phyloP scores from a whole-genome alignment of 2,797 vertebrate genomes.

The Meriones psammophilus region DNA sequence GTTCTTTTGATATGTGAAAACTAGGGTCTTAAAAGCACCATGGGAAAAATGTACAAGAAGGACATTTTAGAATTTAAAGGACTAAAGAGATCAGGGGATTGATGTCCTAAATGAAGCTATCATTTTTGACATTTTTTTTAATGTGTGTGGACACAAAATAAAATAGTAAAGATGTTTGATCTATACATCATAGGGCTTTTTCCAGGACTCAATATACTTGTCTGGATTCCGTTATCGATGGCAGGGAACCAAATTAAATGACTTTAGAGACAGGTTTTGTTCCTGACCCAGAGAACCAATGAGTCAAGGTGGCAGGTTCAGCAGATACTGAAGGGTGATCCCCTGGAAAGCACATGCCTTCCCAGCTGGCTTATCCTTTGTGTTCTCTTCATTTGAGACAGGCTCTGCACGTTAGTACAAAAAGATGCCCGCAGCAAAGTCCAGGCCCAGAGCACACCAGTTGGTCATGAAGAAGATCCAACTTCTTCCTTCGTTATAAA shows the following conservation, averaged over 20 bases:
- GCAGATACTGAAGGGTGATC: neutral
- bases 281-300: neutral
- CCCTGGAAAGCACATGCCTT: neutral
- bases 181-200: neutral
- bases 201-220: neutral
- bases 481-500: neutral
- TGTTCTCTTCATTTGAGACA: neutral
- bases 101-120: constrained; percentile 23
- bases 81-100: constrained; percentile 34
- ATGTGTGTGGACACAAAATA: neutral
- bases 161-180: constrained; percentile 35
- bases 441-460: neutral
- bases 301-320: neutral
- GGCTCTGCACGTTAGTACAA: neutral
- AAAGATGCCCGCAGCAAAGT: neutral
- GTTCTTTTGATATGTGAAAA: constrained; percentile 1
- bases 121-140: constrained; percentile 21
- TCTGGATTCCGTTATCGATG: constrained; percentile 15
- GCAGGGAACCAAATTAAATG: constrained; percentile 41
- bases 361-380: neutral
- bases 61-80: constrained; percentile 55
- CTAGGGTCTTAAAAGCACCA: constrained; percentile 32
- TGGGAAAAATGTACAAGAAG: neutral
- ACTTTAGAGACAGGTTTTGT: neutral
- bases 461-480: neutral